A percentile compares a stretch with the other conserved stretches of the same genome.
phyloP scores from a whole-genome alignment of 1,140 invertebrate species.

The Danaus plexippus region DNA sequence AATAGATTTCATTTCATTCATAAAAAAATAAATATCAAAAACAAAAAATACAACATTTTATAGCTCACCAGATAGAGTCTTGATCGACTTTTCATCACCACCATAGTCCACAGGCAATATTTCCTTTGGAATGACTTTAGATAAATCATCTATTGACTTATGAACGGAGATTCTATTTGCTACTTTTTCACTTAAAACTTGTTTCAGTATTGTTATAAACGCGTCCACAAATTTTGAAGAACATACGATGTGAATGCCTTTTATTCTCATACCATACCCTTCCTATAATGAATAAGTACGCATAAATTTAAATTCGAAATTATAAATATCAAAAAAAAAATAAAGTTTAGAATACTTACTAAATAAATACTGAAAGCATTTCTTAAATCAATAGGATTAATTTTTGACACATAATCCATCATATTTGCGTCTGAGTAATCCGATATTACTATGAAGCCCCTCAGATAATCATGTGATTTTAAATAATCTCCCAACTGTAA shows the following conservation, averaged over 20 bases:
- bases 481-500: slow-evolving; percentile 22
- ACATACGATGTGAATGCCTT: slow-evolving; percentile 74
- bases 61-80: slow-evolving; percentile 38
- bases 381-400: slow-evolving; percentile 12
- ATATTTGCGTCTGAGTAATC: slow-evolving; percentile 17
- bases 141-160: slow-evolving; percentile 54
- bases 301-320: slow-evolving; percentile 3
- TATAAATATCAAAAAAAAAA: neutral
- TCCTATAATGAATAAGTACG: slow-evolving; percentile 4
- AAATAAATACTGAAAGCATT: slow-evolving; percentile 13
- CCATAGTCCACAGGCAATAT: slow-evolving; percentile 70
- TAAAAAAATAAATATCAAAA: neutral
- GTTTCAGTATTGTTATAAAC: slow-evolving; percentile 62
- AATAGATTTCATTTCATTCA: slow-evolving; percentile 4
- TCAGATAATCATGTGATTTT: slow-evolving; percentile 19
- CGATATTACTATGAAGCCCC: slow-evolving; percentile 16
- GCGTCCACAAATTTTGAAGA: slow-evolving; percentile 63
- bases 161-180: slow-evolving; percentile 60
- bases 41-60: neutral
- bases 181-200: slow-evolving; percentile 64
- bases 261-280: slow-evolving; percentile 70
- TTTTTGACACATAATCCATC: slow-evolving; percentile 3
- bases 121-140: slow-evolving; percentile 63
- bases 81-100: slow-evolving; percentile 45
- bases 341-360: slow-evolving; percentile 11